Evolutionary conservation across 2,888 invertebrate genomes (phyloP), one percentile per base, ranked within the genome.

Genomic region (Mythimna pallens): DNA sequence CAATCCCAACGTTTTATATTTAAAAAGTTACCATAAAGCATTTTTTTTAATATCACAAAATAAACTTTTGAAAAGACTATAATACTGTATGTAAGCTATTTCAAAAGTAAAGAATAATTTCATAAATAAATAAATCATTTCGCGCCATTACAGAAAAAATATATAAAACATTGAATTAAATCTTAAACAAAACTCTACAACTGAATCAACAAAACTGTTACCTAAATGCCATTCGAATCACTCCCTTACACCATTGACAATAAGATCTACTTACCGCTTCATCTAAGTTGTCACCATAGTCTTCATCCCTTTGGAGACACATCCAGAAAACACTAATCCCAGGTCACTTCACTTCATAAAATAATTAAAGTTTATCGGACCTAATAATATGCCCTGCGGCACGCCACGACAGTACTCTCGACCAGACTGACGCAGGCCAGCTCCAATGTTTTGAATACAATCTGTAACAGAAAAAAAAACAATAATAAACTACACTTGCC

Each of bases 401-500:
- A 93, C 92, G 72, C 94, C 93, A 83, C 91, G 85, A 79, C 86
- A 88, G 89, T 88, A 85, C 89, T 89, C 92, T 90, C 89, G 89
- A 84, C 85, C 84, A 88, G 90, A 95, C 94, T 94, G 94, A 91
- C 88, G 89, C 90, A 86, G 83, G 86, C 87, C 91, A 89, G 88
- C 89, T 88, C 87, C 86, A 76, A 92, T 96, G 96, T 96, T 96
- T 95, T 95, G 93, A 94, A 95, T 94, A 95, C 95, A 94, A 94
- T 94, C 96, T 96, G 95, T 92, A 95, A 95, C 93, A 93, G 93
- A 94, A 93, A 94, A 86, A 95, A 95, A 94, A 95, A 95, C 93
- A 95, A 95, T 96, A 95, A 94, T 95, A 95, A 95, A 94, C 93
- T 92, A 87, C 79, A 88, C 88, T 78, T 86, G 86, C 87, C 86